Evolutionary conservation across 2,888 invertebrate species (phyloP).

Genomic region (Xylocampa areola): DNA sequence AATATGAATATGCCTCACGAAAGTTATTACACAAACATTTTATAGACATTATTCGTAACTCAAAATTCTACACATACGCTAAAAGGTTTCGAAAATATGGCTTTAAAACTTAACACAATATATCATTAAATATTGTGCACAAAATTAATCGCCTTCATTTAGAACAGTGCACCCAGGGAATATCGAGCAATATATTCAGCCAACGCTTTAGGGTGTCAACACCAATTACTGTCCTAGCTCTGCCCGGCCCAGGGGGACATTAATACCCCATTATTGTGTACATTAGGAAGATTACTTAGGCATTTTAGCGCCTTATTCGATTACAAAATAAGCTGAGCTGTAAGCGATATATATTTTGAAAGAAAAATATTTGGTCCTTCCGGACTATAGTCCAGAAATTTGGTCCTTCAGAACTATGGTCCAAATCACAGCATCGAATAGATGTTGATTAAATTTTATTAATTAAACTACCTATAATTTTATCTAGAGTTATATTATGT

Average conservation of each 20-base stretch:
- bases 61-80: too few relatives aligned
- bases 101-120: too few relatives aligned
- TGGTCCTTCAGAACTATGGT: too few relatives aligned
- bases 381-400: too few relatives aligned
- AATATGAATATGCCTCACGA: too few relatives aligned
- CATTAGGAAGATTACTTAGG: conserved; percentile 40
- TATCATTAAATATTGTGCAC: conserved; percentile 22
- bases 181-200: conserved; percentile 35
- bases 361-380: too few relatives aligned
- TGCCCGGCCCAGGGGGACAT: conserved; percentile 23
- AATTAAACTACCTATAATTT: too few relatives aligned
- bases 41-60: too few relatives aligned
- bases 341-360: conserved; percentile 1
- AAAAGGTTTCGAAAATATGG: too few relatives aligned
- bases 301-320: conserved; percentile 32
- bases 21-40: too few relatives aligned
- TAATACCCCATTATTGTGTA: conserved; percentile 40
- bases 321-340: conserved; percentile 17
- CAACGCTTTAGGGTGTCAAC: conserved; percentile 46
- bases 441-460: too few relatives aligned
- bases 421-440: too few relatives aligned
- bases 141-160: conserved; percentile 22
- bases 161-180: conserved; percentile 8
- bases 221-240: conserved; percentile 37
- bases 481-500: neutral